Conservation (phyloP, 30 jellyfish, hydroid and myxozoan genomes). For the Aurelia aurita complex sp. Pacific region DNA sequence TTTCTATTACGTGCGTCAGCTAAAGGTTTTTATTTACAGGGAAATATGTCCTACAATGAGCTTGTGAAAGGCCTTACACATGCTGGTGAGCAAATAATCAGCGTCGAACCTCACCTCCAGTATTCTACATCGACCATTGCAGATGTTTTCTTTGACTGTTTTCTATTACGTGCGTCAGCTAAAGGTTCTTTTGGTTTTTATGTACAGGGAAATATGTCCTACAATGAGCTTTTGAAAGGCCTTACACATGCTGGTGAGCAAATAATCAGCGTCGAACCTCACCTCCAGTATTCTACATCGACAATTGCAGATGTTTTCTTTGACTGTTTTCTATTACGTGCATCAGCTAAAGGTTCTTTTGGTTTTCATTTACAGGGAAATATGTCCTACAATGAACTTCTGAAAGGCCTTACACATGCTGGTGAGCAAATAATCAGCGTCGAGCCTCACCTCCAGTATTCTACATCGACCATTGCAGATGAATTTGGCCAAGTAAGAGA, state of each 20-base stretch:
- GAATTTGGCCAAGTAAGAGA: background rate
- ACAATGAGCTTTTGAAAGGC: conserved; percentile 35
- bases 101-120: conserved; percentile 13
- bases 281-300: conserved; percentile 1
- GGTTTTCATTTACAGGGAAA: background rate
- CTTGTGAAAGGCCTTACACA: conserved; percentile 21
- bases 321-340: background rate
- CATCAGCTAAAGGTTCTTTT: background rate
- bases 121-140: background rate
- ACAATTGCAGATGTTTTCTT: conserved; percentile 2
- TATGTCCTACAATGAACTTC: conserved; percentile 28
- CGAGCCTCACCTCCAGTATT: conserved; percentile 16
- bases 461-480: background rate
- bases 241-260: conserved; percentile 16
- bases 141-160: conserved; percentile 3
- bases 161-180: background rate
- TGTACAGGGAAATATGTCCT: conserved; percentile 17
- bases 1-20: background rate
- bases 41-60: conserved; percentile 29
- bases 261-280: conserved; percentile 7
- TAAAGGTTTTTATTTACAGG: background rate
- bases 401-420: conserved; percentile 12
- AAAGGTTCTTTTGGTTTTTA: background rate
- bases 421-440: conserved; percentile 14
- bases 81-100: conserved; percentile 8